phyloP scores from a whole-genome alignment of 2,797 vertebrate genomes.

The Eulemur albifrons region DNA sequence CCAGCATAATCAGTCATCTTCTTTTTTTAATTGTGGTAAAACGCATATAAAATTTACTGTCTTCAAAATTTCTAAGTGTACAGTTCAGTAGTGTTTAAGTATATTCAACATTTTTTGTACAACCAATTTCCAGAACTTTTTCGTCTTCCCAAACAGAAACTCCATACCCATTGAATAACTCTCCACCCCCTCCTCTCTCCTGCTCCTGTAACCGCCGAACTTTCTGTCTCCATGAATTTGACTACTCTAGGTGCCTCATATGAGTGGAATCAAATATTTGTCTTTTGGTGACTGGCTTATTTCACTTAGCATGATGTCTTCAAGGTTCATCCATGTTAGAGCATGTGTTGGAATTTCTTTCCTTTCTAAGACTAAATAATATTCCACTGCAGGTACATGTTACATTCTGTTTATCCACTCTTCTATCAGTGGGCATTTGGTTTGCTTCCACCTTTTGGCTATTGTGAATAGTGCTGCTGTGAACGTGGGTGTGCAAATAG shows the following conservation, averaged over 20 bases:
- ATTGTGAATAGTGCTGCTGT: neutral
- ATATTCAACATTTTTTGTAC: neutral
- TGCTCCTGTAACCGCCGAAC: neutral
- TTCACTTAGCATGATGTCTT: neutral
- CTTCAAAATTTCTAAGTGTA: neutral
- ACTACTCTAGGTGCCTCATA: neutral
- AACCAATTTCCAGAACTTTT: neutral
- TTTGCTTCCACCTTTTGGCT: neutral
- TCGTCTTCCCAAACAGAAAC: neutral
- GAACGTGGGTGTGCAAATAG: neutral
- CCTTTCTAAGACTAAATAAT: neutral
- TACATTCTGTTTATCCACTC: neutral
- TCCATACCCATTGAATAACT: neutral
- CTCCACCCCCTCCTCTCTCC: neutral
- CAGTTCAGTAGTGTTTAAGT: neutral
- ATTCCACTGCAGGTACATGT: neutral
- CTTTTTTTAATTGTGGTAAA: neutral
- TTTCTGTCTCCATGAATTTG: neutral
- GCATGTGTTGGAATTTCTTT: neutral
- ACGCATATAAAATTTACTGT: neutral
- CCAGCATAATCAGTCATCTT: neutral
- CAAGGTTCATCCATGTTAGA: neutral
- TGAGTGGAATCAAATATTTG: neutral
- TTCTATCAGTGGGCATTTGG: too few species aligned
- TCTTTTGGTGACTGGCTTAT: neutral